These are phyloP conservation scores for Ictalurus punctatus DNA, from an alignment of 2,113 vertebrate species.

Conservation along the genomic window DNA sequence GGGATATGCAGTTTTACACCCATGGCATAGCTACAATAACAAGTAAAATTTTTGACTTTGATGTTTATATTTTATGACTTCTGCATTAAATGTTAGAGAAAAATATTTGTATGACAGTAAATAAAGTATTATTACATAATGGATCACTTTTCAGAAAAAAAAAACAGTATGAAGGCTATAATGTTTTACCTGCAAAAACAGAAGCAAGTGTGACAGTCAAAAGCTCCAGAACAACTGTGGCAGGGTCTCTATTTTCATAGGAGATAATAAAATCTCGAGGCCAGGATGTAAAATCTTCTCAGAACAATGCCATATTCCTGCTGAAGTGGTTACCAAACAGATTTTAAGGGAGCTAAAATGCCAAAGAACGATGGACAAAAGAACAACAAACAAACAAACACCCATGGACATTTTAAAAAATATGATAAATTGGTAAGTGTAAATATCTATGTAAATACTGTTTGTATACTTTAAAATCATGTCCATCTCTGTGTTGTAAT, in stretches of 20 bases:
- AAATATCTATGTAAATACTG: too few species aligned
- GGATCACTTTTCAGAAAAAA: not conserved
- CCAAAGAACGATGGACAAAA: too few species aligned
- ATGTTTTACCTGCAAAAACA: not conserved
- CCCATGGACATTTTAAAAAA: too few species aligned
- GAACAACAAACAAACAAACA: too few species aligned
- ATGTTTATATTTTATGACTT: not conserved
- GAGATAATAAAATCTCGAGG: too few species aligned
- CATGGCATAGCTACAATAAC: not conserved
- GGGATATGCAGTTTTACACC: not conserved
- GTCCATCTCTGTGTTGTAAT: too few species aligned
- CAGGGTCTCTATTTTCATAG: not conserved
- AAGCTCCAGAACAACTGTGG: not conserved
- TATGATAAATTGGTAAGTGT: too few species aligned
- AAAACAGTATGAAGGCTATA: not conserved
- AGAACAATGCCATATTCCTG: too few species aligned
- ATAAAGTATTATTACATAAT: not conserved
- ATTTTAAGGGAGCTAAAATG: too few species aligned
- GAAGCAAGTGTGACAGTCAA: not conserved
- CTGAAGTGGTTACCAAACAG: too few species aligned
- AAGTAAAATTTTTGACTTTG: not conserved
- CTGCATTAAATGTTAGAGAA: not conserved
- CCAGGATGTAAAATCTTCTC: too few species aligned
- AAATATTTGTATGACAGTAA: not conserved
- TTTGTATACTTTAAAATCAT: too few species aligned